These are phyloP conservation scores for Heliconius aoede DNA, from an alignment of 2,888 invertebrate genomes.

Conservation along the genomic window DNA sequence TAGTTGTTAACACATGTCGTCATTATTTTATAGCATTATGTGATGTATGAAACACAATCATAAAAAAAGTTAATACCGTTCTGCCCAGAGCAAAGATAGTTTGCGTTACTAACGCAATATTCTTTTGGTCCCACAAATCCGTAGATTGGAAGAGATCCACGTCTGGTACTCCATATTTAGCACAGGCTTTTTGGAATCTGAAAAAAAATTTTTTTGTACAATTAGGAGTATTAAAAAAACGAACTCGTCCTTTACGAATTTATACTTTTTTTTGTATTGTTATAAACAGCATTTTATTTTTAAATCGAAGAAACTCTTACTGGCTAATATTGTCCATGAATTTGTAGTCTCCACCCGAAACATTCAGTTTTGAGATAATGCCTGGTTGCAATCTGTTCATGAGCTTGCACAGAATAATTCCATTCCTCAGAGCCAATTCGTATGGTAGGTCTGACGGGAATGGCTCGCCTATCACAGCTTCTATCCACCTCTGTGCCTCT, in stretches of 20 bases:
- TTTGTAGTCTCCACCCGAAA: slow-evolving; percentile 94
- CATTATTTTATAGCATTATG: neutral
- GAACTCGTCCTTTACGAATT: neutral
- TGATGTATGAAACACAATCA: neutral
- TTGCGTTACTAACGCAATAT: slow-evolving; percentile 93
- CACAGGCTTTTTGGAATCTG: slow-evolving; percentile 92
- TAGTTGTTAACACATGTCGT: too few relatives aligned
- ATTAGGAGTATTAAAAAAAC: slow-evolving; percentile 5
- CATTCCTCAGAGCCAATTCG: slow-evolving; percentile 92
- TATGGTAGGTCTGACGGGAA: slow-evolving; percentile 88
- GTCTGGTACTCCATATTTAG: slow-evolving; percentile 92
- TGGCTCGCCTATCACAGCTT: slow-evolving; percentile 89
- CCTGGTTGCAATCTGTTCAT: slow-evolving; percentile 96
- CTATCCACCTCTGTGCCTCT: slow-evolving; percentile 94
- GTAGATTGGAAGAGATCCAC: slow-evolving; percentile 95
- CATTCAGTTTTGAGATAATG: slow-evolving; percentile 91
- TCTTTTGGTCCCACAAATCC: slow-evolving; percentile 95
- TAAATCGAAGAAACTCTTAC: slow-evolving; percentile 84
- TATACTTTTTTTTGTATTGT: neutral
- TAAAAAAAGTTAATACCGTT: slow-evolving; percentile 83
- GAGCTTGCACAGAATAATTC: slow-evolving; percentile 92
- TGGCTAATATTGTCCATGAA: slow-evolving; percentile 98
- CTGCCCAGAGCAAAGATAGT: slow-evolving; percentile 95
- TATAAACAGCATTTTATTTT: neutral
- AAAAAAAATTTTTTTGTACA: slow-evolving; percentile 49